phyloP scores from a whole-genome alignment of 2,888 invertebrate genomes.

The Synanthedon myopaeformis region DNA sequence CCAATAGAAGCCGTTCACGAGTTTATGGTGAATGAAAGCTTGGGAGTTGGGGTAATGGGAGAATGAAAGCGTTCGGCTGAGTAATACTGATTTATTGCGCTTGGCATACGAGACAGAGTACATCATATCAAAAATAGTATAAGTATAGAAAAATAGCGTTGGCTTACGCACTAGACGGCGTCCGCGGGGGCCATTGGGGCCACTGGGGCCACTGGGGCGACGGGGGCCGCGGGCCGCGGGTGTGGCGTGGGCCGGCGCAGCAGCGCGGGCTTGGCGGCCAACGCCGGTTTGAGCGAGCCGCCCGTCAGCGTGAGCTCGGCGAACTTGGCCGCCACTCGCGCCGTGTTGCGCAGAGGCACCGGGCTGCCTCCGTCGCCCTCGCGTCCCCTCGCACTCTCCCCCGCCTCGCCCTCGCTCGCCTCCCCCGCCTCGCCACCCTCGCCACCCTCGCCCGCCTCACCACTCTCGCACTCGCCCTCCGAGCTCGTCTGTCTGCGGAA shows the following conservation, averaged over 20 bases:
- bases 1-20: no score
- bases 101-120: no score
- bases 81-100: no score
- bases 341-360: conserved; percentile 71
- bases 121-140: no score
- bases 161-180: neutral
- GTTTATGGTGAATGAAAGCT: no score
- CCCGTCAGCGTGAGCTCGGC: conserved; percentile 74
- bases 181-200: conserved; percentile 5
- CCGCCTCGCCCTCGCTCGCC: conserved; percentile 7
- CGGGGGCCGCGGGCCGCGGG: conserved; percentile 21
- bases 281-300: conserved; percentile 77
- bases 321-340: conserved; percentile 74
- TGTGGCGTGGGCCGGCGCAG: conserved; percentile 65
- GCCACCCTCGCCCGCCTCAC: neutral
- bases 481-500: conserved; percentile 10
- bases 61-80: no score
- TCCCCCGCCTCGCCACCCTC: conserved; percentile 5
- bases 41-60: no score
- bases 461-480: conserved; percentile 10
- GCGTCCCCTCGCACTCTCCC: conserved; percentile 4
- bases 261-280: conserved; percentile 85
- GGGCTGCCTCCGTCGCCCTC: conserved; percentile 36
- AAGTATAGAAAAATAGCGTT: no score
- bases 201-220: conserved; percentile 10